A percentile compares a stretch with the other conserved stretches of the same genome.
Evolutionary conservation across 2,113 vertebrate genomes (phyloP).

Genomic region (Myiopsitta monachus): DNA sequence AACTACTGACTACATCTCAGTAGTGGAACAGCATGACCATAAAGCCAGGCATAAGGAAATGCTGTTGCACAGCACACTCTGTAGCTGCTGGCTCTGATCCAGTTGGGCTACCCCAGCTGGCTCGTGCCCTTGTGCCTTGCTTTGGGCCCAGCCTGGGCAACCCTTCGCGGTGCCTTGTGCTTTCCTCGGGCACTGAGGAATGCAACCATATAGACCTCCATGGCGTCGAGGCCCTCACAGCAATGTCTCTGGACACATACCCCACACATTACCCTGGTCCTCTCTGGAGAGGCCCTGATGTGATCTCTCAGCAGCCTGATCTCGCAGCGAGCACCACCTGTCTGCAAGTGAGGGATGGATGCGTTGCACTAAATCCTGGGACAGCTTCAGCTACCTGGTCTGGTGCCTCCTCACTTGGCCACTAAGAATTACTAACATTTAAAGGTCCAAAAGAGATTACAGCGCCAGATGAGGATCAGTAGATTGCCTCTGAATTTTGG

Average conservation of each 20-base stretch:
- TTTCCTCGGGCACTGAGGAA: background rate
- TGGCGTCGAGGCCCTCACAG: background rate
- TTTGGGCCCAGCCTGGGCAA: background rate
- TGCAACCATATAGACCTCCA: background rate
- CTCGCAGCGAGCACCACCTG: background rate
- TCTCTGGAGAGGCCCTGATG: background rate
- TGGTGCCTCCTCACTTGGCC: background rate
- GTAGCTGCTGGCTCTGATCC: background rate
- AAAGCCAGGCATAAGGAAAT: background rate
- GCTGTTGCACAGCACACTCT: background rate
- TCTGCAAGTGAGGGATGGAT: background rate
- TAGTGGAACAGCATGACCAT: background rate
- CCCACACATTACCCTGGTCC: background rate
- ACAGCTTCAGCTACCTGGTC: background rate
- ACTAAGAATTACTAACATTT: background rate
- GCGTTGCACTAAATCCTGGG: background rate
- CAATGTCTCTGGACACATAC: background rate
- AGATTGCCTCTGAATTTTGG: background rate
- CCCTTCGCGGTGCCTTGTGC: fast-evolving
- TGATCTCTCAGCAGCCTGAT: background rate
- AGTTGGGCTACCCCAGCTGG: background rate
- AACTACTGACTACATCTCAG: background rate
- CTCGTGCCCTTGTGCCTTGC: fast-evolving
- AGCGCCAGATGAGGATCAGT: background rate
- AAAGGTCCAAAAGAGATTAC: background rate